Evolutionary conservation across 2,888 invertebrate genomes (phyloP).

Genomic region (Synanthedon myopaeformis): DNA sequence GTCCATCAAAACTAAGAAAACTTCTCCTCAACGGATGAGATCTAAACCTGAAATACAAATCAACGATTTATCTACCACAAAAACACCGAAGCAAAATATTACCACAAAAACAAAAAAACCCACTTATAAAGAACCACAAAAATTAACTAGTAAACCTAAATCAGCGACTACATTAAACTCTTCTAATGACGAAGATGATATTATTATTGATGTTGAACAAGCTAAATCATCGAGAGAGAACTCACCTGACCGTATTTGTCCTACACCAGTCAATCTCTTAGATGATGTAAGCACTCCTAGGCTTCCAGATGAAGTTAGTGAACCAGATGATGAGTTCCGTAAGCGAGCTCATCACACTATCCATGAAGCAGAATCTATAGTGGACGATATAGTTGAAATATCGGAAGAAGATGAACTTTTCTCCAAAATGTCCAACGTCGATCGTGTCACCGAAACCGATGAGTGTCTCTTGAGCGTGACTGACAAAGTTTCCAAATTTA

Average conservation of each 20-base stretch:
- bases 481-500: slow-evolving; percentile 68
- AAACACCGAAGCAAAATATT: slow-evolving; percentile 25
- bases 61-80: slow-evolving; percentile 36
- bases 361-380: slow-evolving; percentile 73
- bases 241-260: slow-evolving; percentile 78
- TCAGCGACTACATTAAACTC: slow-evolving; percentile 65
- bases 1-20: slow-evolving; percentile 60
- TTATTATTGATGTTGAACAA: slow-evolving; percentile 77
- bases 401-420: slow-evolving; percentile 64
- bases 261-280: slow-evolving; percentile 72
- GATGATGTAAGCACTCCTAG: slow-evolving; percentile 74
- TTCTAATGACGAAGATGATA: slow-evolving; percentile 67
- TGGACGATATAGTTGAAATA: slow-evolving; percentile 68
- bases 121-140: slow-evolving; percentile 34
- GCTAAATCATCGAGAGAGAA: slow-evolving; percentile 82
- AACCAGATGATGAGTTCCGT: slow-evolving; percentile 76
- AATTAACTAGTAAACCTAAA: slow-evolving; percentile 50
- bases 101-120: slow-evolving; percentile 26
- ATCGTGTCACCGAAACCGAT: slow-evolving; percentile 50
- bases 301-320: slow-evolving; percentile 79
- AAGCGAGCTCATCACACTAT: slow-evolving; percentile 50
- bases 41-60: slow-evolving; percentile 65
- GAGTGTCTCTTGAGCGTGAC: slow-evolving; percentile 67
- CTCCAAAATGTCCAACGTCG: slow-evolving; percentile 36
- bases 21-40: slow-evolving; percentile 50